Base-by-base conservation (phyloP, 2,113 vertebrate genomes). In the Tylochromis polylepis region DNA sequence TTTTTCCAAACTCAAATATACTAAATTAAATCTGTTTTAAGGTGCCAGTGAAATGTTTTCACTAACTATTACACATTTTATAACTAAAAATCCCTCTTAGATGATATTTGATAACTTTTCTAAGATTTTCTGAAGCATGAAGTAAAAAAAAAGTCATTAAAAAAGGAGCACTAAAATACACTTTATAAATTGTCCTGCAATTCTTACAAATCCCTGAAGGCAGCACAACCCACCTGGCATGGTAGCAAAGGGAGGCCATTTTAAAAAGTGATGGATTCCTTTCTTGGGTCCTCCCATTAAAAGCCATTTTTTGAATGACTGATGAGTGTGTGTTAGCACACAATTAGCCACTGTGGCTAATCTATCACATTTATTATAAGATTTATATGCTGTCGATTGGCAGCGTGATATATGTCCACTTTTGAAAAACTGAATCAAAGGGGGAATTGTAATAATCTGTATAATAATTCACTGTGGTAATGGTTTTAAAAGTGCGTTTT, bases 291-390 rank as follows among this genome's bases (percentile, higher is more conserved):
- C 87, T 89, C 91, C 91, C 92, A 95, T 96, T 96, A 96, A 95
- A 95, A 92, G 91, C 89, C 89, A 91, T 75, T 93, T 94, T 94
- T 94, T 95, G 94, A 94, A 95, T 95, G 95, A 95, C 93, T 93
- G 95, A 95, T 90, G 95, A 95, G 90, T 91, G 90, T 87, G 90
- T 92, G 93, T 94, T 95, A 95, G 93, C 94, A 92, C 93, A 94
- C 87, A 91, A 93, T 95, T 95, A 94, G 94, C 93, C 89, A 90
- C 89, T 75, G 80, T 92, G 93, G 94, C 93, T 95, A 94, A 95
- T 95, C 92, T 94, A 94, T 95, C 93, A 93, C 91, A 93, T 95
- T 92, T 91, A 91, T 88, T 92, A 83, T 92, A 92, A 95, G 93
- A 96, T 95, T 95, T 90, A 94, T 94, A 93, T 86, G 86, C 85